These are phyloP conservation scores for Carcinoscorpius rotundicauda DNA, from an alignment of 1,140 invertebrate species.

Conservation along the genomic window DNA sequence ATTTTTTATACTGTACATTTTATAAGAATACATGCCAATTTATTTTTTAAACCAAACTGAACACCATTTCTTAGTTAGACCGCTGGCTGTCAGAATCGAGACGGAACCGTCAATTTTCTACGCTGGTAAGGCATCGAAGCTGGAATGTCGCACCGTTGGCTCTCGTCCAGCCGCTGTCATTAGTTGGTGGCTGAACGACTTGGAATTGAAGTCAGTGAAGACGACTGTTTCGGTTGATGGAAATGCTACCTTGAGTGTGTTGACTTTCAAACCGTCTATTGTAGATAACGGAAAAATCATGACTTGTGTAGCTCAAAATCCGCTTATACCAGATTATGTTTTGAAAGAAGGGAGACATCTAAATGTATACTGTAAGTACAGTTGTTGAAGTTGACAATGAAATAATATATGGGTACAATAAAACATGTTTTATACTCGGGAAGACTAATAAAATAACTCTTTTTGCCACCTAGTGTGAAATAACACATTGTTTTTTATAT, in stretches of 20 bases:
- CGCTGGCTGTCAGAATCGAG: conserved; percentile 61
- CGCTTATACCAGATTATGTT: conserved; percentile 54
- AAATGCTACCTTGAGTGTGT: conserved; percentile 7
- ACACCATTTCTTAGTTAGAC: conserved; percentile 54
- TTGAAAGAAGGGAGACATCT: conserved; percentile 69
- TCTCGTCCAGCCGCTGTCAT: conserved; percentile 68
- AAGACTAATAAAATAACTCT: no score
- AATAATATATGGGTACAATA: no score
- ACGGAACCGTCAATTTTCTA: conserved; percentile 52
- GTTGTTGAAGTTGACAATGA: no score
- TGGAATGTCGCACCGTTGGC: conserved; percentile 67
- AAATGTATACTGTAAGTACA: conserved; percentile 70
- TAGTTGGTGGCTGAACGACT: conserved; percentile 67
- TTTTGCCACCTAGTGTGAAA: no score
- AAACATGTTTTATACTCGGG: no score
- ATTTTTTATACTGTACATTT: no score
- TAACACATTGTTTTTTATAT: no score
- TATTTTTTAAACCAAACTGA: no score
- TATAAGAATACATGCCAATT: no score
- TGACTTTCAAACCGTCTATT: conserved; percentile 7
- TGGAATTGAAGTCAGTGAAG: conserved; percentile 35
- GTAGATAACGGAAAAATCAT: conserved; percentile 44
- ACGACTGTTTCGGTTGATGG: background rate
- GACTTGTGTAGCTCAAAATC: conserved; percentile 62
- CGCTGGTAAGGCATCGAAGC: conserved; percentile 63